phyloP scores from a whole-genome alignment of 2,113 vertebrate species.

The Dendrocopos noguchii region DNA sequence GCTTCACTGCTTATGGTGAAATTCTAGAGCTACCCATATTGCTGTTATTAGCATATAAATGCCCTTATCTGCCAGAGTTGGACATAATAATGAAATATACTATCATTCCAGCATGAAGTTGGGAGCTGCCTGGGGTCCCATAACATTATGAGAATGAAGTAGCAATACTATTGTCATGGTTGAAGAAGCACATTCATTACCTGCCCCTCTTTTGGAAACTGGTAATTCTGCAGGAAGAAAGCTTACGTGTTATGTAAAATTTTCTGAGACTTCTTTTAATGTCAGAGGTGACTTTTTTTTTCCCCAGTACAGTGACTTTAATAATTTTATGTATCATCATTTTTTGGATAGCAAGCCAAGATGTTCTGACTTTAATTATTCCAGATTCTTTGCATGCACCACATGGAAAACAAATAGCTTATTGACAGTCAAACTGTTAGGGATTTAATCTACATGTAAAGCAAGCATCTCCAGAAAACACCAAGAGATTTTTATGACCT shows the following conservation, averaged over 20 bases:
- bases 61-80: conserved; percentile 58
- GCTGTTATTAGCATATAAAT: conserved; percentile 74
- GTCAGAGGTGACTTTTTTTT: not conserved
- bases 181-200: conserved; percentile 50
- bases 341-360: not conserved
- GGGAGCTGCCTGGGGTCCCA: conserved; percentile 36
- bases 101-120: conserved; percentile 39
- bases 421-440: not conserved
- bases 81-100: conserved; percentile 73
- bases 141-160: conserved; percentile 57
- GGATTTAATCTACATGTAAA: not conserved
- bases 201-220: not conserved
- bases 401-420: not conserved
- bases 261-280: conserved; percentile 24
- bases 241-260: not conserved
- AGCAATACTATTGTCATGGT: conserved; percentile 42
- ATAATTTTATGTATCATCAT: not conserved
- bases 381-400: not conserved
- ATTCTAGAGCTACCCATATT: conserved; percentile 34
- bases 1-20: conserved; percentile 45
- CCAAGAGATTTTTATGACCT: not conserved
- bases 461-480: not conserved
- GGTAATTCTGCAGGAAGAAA: conserved; percentile 28
- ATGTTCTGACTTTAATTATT: not conserved
- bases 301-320: not conserved